Evolutionary conservation across 2,888 invertebrate genomes (phyloP).

Genomic region (Lepeophtheirus nordmannii): DNA sequence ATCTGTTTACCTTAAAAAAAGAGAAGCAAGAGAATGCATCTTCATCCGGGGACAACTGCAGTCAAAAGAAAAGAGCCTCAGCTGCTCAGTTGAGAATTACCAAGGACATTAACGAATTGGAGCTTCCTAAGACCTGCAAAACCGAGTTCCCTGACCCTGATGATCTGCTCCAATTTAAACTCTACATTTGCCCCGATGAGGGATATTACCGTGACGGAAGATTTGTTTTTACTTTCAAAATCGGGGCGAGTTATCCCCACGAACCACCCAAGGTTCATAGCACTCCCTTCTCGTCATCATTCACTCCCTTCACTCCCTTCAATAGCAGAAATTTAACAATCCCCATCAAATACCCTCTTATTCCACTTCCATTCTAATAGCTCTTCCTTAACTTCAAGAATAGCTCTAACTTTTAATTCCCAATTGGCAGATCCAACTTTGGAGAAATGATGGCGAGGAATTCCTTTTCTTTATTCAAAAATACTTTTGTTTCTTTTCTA

Average conservation of each 20-base stretch:
- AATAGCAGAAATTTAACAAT: no score
- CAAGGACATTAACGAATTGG: constrained; percentile 95
- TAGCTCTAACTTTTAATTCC: no score
- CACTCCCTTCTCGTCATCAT: no score
- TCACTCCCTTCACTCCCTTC: no score
- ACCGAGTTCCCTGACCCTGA: constrained; percentile 92
- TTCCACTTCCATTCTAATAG: no score
- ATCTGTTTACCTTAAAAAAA: constrained; percentile 93
- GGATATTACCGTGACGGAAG: constrained; percentile 86
- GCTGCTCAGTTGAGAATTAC: constrained; percentile 92
- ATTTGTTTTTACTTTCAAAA: constrained; percentile 92
- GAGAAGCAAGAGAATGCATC: constrained; percentile 67
- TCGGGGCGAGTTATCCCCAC: constrained; percentile 93
- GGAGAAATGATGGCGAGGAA: no score
- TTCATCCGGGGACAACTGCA: constrained; percentile 45
- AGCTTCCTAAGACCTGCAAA: constrained; percentile 87
- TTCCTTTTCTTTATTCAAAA: background rate
- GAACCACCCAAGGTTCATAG: constrained; percentile 84
- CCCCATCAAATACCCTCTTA: no score
- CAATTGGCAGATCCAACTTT: no score
- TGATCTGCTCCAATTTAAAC: constrained; percentile 85
- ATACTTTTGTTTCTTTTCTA: background rate
- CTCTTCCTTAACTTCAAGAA: no score
- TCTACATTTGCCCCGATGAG: constrained; percentile 92
- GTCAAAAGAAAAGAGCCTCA: constrained; percentile 76